Evolutionary conservation across 2,113 vertebrate species (phyloP).

Genomic region (Spea multiplicata): DNA sequence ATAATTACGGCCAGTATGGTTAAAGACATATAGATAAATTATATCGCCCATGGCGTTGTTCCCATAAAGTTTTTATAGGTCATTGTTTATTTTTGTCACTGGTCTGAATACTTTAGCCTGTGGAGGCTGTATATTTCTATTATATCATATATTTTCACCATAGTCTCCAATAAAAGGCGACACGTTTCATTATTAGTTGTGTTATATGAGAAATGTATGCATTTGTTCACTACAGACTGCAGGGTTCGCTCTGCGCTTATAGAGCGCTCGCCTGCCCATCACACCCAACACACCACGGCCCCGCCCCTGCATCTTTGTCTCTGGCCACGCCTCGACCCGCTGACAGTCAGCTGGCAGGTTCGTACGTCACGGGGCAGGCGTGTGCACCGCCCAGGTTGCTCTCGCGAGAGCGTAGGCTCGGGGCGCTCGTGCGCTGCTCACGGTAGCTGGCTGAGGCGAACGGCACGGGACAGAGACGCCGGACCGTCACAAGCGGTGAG

Average conservation of each 20-base stretch:
- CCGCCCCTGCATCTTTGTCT: background rate
- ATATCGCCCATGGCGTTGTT: too few relatives aligned
- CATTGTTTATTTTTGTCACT: too few relatives aligned
- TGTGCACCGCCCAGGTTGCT: slow-evolving; percentile 35
- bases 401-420: slow-evolving; percentile 37
- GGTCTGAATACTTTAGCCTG: too few relatives aligned
- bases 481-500: slow-evolving; percentile 9
- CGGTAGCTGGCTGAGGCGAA: slow-evolving; percentile 28
- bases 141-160: too few relatives aligned
- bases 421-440: slow-evolving; percentile 43
- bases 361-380: slow-evolving; percentile 29
- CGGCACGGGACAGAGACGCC: background rate
- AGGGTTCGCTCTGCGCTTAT: slow-evolving; percentile 25
- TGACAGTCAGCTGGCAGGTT: slow-evolving; percentile 43
- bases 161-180: too few relatives aligned
- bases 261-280: background rate
- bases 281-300: background rate
- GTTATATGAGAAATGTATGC: background rate
- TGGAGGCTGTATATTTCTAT: too few relatives aligned
- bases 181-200: too few relatives aligned
- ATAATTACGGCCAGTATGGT: too few relatives aligned
- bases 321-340: slow-evolving; percentile 7
- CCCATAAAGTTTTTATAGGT: too few relatives aligned
- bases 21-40: too few relatives aligned
- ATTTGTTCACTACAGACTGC: background rate